Conservation (phyloP, 2,797 vertebrate species). For the Anolis apletophallus region DNA sequence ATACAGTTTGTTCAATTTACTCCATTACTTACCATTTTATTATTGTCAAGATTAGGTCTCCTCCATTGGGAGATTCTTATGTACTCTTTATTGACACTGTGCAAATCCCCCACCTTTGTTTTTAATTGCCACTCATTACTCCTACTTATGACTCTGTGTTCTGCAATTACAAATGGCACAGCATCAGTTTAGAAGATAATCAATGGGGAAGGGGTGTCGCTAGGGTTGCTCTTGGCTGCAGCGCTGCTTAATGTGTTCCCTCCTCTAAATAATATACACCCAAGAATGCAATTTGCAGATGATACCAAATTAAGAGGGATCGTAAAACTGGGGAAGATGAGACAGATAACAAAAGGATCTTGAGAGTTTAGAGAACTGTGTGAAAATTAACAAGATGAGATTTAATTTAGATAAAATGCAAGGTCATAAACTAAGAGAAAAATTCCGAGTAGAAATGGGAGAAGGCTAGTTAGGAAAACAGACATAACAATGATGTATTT, state of each 20-base stretch:
- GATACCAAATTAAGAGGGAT: conserved; percentile 73
- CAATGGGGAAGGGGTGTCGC: conserved; percentile 64
- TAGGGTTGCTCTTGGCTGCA: conserved; percentile 64
- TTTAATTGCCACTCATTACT: conserved; percentile 66
- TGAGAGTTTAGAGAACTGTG: conserved; percentile 81
- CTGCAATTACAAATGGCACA: conserved; percentile 66
- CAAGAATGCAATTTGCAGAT: conserved; percentile 66
- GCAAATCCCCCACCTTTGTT: conserved; percentile 54
- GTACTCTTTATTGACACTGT: conserved; percentile 61
- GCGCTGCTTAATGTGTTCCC: conserved; percentile 62
- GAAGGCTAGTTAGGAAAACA: conserved; percentile 64
- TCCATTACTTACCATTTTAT: conserved; percentile 54
- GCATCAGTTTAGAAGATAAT: conserved; percentile 66
- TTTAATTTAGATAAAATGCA: conserved; percentile 86
- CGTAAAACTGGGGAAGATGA: conserved; percentile 69
- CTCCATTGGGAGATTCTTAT: conserved; percentile 57
- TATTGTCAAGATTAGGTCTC: conserved; percentile 47
- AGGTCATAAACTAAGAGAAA: conserved; percentile 75
- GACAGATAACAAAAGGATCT: conserved; percentile 71
- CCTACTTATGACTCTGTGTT: conserved; percentile 62
- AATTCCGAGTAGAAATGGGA: conserved; percentile 64
- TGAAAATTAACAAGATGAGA: conserved; percentile 83
- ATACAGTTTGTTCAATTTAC: conserved; percentile 34
- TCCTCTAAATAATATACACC: conserved; percentile 63
- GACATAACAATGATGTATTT: conserved; percentile 69